Conservation (phyloP, 2,113 vertebrate genomes). For the Drymodes brunneopygia region DNA sequence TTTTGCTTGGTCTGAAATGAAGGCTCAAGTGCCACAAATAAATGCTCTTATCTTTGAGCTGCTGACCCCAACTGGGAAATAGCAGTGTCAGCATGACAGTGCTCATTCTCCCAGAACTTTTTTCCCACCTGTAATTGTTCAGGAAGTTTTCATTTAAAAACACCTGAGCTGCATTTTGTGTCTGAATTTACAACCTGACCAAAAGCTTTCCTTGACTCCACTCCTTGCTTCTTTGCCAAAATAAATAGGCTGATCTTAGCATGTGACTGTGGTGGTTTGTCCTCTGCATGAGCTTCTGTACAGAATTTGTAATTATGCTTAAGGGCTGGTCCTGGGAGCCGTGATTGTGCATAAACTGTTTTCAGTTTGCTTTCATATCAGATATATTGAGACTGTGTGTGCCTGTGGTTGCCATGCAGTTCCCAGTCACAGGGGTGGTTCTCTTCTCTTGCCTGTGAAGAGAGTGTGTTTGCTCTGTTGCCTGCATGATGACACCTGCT, state of each 20-base stretch:
- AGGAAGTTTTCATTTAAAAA: conserved; percentile 19
- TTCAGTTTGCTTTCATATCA: neutral
- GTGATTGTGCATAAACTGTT: neutral
- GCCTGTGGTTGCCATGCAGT: neutral
- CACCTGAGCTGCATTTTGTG: neutral
- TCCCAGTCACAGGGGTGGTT: neutral
- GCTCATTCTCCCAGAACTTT: neutral
- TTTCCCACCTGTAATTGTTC: neutral
- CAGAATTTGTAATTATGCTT: neutral
- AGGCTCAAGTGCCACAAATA: neutral
- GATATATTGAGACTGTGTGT: neutral
- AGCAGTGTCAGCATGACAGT: neutral
- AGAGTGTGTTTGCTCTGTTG: neutral
- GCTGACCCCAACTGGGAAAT: neutral
- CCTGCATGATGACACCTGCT: accelerated
- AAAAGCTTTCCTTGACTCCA: neutral
- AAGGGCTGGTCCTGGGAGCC: neutral
- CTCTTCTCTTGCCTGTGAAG: neutral
- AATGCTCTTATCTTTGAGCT: neutral
- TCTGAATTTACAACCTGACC: neutral
- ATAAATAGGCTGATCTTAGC: neutral
- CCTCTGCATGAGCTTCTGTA: neutral
- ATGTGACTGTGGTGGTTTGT: neutral
- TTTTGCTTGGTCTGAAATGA: neutral
- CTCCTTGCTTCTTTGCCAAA: neutral